A percentile compares a stretch with the other conserved stretches of the same genome.
phyloP scores from a whole-genome alignment of 2,797 vertebrate genomes.

The Huso huso region DNA sequence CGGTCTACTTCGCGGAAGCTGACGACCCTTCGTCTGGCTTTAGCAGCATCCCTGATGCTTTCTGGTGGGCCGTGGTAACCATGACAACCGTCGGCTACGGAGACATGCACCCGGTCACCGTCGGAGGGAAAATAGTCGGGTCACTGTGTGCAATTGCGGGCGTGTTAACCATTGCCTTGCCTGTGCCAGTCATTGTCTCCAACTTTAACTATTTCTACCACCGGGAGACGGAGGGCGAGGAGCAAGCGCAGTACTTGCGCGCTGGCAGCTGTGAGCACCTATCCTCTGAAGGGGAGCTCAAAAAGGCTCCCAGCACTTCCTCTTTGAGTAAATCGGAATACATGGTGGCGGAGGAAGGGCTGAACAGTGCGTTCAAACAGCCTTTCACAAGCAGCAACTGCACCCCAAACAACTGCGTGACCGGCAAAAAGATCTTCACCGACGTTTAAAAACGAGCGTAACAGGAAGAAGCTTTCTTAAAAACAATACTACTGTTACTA shows the following conservation, averaged over 20 bases:
- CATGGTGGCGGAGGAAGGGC: constrained; percentile 86
- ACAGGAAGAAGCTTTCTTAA: constrained; percentile 22
- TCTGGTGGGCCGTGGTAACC: constrained; percentile 98
- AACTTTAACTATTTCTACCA: constrained; percentile 99
- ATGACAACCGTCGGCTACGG: constrained; percentile 98
- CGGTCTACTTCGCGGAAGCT: constrained; percentile 92
- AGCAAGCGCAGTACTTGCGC: constrained; percentile 81
- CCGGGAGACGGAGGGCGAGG: constrained; percentile 93
- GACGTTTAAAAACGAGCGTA: constrained; percentile 69
- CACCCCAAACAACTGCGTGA: constrained; percentile 82
- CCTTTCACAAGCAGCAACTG: constrained; percentile 66
- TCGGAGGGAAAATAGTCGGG: constrained; percentile 94
- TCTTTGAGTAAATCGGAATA: constrained; percentile 90
- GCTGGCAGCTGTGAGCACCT: constrained; percentile 84
- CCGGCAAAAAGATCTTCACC: constrained; percentile 92
- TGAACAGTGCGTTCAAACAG: constrained; percentile 76
- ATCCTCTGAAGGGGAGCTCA: constrained; percentile 73
- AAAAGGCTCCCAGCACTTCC: constrained; percentile 79
- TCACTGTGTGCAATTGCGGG: constrained; percentile 94
- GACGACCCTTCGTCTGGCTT: constrained; percentile 91
- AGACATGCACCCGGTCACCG: constrained; percentile 97
- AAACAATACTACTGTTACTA: constrained; percentile 13
- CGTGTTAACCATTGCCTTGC: constrained; percentile 90
- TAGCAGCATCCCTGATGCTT: constrained; percentile 93
- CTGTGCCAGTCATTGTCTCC: constrained; percentile 95